Conservation (phyloP, 1,140 invertebrate genomes). For the Danaus plexippus region DNA sequence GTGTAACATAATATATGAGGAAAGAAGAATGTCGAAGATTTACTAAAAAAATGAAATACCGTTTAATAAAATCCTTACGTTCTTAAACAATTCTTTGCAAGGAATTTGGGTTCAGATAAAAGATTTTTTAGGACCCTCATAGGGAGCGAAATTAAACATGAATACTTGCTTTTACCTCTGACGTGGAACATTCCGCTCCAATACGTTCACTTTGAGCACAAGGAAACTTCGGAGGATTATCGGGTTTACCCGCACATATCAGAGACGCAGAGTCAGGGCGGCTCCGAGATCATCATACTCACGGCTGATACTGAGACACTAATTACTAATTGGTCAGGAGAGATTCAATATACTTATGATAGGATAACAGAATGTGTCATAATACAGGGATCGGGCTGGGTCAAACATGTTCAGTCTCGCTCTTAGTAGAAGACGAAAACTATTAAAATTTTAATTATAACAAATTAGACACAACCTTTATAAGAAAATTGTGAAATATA, state of each 20-base stretch:
- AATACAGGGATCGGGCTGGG: too few relatives aligned
- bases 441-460: too few relatives aligned
- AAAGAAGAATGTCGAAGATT: slow-evolving; percentile 7
- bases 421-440: too few relatives aligned
- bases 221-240: slow-evolving; percentile 55
- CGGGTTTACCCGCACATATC: slow-evolving; percentile 47
- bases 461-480: too few relatives aligned
- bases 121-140: slow-evolving; percentile 53
- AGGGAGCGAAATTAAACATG: slow-evolving; percentile 64
- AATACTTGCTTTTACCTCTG: slow-evolving; percentile 67
- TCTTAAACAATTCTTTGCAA: slow-evolving; percentile 36
- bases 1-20: too few relatives aligned
- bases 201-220: slow-evolving; percentile 65
- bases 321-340: too few relatives aligned
- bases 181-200: slow-evolving; percentile 65
- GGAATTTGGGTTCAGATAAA: slow-evolving; percentile 57
- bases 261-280: background rate
- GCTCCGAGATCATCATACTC: too few relatives aligned
- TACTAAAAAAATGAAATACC: slow-evolving; percentile 11
- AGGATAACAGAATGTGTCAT: too few relatives aligned
- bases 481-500: too few relatives aligned
- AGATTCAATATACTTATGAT: too few relatives aligned
- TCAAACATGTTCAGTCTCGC: too few relatives aligned
- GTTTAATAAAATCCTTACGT: background rate
- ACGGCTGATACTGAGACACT: too few relatives aligned